Evolutionary conservation across 2,113 vertebrate genomes (phyloP).

Genomic region (Chloropsis cyanopogon): DNA sequence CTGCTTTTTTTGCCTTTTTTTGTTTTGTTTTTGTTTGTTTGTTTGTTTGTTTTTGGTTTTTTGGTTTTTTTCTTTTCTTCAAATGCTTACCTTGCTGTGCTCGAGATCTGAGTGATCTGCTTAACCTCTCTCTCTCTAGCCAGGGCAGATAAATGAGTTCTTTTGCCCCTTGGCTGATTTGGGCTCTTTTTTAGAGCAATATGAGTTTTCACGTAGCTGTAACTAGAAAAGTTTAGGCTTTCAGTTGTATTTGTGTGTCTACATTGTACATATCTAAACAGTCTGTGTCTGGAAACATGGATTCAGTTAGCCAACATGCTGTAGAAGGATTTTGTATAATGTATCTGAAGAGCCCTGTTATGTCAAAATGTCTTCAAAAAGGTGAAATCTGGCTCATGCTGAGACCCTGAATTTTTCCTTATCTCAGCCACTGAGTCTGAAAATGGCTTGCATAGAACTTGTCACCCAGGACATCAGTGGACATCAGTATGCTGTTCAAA

Average conservation of each 20-base stretch:
- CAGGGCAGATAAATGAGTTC: not conserved
- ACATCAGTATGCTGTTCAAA: not conserved
- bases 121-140: not conserved
- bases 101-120: not conserved
- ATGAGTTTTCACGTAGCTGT: not conserved
- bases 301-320: not conserved
- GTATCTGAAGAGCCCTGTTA: not conserved
- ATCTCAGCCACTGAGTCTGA: not conserved
- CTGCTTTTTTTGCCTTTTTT: fast-evolving
- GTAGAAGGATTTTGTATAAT: not conserved
- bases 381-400: not conserved
- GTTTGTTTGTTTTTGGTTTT: too few species aligned
- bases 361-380: not conserved
- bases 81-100: not conserved
- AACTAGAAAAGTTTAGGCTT: not conserved
- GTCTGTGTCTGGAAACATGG: not conserved
- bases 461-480: not conserved
- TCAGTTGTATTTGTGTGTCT: not conserved
- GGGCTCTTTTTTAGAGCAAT: not conserved
- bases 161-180: not conserved
- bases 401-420: not conserved
- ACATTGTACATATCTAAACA: not conserved
- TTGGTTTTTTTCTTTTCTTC: not conserved
- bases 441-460: not conserved
- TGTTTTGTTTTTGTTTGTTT: not conserved